Evolutionary conservation across 2,888 invertebrate genomes (phyloP), one percentile per base, ranked within the genome.

Genomic region (Melipona beecheii): DNA sequence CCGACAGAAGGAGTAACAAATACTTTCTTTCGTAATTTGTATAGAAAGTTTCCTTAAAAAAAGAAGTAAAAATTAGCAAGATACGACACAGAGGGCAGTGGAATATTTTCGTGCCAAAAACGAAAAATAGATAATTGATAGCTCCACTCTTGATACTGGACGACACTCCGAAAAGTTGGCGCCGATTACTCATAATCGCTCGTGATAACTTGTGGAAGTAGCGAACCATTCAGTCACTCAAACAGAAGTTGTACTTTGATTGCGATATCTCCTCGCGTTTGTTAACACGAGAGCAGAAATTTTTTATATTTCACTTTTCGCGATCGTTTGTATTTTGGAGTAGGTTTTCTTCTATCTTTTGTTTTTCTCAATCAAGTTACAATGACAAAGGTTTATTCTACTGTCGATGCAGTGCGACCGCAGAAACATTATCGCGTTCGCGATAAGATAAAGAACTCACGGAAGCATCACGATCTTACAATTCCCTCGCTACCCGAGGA

Each of bases 361-460:
- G 6, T 15, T 52, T 52, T 3, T 9, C 9, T 36, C 19, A n/a
- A 49, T 21, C 2, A 36, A 31, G 9, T 71, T 6, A 5, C 21
- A 66, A 49, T 5, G 21, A 17, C 17, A 17, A 2, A 56, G 13
- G n/a, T n/a, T 0, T 58, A 31, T 82, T 65, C 49, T 6, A 60
- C 49, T 75, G 60, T 75, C 31, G 52, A 49, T 52, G 31, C 31
- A 75, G 1, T 2, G 3, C 43, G 54, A 52, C 19, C 66, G 70
- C 13, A 66, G 31, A 50, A 60, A 54, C 4, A 56, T 58, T 82
- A 82, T 82, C 83, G 21, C 19, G 1, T 24, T 3, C 1, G 2
- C 27, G 85, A 84, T 84, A 78, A 84, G 85, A 85, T 85, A 81
- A 75, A 65, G 65, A 62, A 78, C 15, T 19, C 65, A 68, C 49